Percentiles rank a stretch among this genome's conserved stretches.
Conservation (phyloP, 2,888 invertebrate species). For the Mantis religiosa region DNA sequence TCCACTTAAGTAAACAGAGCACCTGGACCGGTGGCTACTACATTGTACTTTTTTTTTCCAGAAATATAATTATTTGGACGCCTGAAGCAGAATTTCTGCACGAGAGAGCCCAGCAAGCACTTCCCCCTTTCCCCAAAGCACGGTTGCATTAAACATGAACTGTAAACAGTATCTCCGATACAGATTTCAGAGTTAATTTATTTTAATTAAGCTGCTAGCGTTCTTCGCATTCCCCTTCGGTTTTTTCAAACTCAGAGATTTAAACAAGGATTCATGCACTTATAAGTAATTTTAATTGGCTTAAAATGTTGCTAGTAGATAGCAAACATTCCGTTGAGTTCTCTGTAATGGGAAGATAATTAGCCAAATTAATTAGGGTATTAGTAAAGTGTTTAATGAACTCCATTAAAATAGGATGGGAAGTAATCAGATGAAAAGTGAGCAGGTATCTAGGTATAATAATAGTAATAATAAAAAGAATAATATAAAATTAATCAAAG, state of each 20-base stretch:
- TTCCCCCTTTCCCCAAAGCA: neutral
- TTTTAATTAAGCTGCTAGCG: neutral
- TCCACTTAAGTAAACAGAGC: neutral
- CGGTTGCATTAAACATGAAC: neutral
- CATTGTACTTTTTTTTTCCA: neutral
- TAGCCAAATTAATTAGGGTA: neutral
- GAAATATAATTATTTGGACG: neutral
- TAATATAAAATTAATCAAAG: too few relatives aligned
- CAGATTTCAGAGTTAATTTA: neutral
- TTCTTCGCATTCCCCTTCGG: neutral
- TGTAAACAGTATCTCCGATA: neutral
- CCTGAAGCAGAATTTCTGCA: neutral
- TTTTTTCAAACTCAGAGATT: neutral
- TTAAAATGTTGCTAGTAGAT: neutral
- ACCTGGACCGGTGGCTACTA: neutral
- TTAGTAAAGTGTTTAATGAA: neutral
- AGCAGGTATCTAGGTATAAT: neutral
- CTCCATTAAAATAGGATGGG: neutral
- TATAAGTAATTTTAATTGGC: neutral
- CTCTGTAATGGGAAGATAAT: neutral
- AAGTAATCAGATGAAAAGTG: too few relatives aligned
- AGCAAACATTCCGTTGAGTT: neutral
- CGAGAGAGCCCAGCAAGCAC: neutral
- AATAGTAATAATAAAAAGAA: too few relatives aligned
- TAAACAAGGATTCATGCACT: neutral